Base-by-base conservation (phyloP, 2,888 invertebrate species). In the Philonicus albiceps region DNA sequence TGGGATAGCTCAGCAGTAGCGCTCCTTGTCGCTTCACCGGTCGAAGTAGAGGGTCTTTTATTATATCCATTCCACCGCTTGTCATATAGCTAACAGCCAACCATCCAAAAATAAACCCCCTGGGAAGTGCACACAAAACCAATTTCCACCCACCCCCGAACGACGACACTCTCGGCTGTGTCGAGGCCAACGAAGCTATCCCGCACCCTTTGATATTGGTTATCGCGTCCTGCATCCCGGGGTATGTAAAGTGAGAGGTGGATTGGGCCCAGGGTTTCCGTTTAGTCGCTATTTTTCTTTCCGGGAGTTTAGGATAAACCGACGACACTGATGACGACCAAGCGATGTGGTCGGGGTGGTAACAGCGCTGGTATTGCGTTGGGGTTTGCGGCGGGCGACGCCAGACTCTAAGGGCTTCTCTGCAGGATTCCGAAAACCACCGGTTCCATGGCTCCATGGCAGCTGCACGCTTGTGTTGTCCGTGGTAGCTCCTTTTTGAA, bases 111-210 rank as follows among this genome's bases (percentile, higher is more conserved):
- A 84, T 84, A 84, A 84, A 84, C 64, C 40, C 43, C 73, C 55
- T 30, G 76, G 43, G 84, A 84, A 84, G 40, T 84, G 84, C 73
- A 84, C 84, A 84, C 43, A 84, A 64, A 84, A 84, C 84, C 84
- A 84, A 84, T 84, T 72, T 74, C 53, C 30, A 80, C 49, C 80
- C 37, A n/a, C n/a, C 13, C 27, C 13, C 8, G 34, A 34, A 74
- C 74, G 34, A 34, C 74, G 74, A 74, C 34, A 34, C n/a, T 19
- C 31, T 34, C 74, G 74, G 19, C 31, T n/a, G n/a, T 74, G 74
- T n/a, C 16, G 34, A 31, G 27, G 53, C n/a, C n/a, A 49, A 80
- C 16, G 80, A 11, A 8, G 11, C 64, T 27, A 64, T 64, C 22
- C 64, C 7, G n/a, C 49, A 31, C 80, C 80, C 53, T 53, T 31